Percentiles rank a stretch among this genome's conserved stretches.
phyloP scores from a whole-genome alignment of 2,888 invertebrate species.

The Aromia moschata region DNA sequence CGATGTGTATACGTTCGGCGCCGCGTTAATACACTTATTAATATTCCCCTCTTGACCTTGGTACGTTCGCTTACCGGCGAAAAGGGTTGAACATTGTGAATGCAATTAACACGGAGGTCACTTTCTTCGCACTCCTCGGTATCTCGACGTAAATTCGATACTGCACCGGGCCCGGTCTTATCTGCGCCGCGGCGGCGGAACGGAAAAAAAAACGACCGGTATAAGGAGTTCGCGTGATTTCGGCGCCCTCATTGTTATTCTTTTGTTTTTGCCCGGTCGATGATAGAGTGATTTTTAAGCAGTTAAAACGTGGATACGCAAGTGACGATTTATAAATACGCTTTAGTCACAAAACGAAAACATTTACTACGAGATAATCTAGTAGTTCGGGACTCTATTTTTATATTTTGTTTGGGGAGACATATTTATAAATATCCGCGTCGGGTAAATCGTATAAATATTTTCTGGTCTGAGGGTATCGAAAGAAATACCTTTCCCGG shows the following conservation, averaged over 20 bases:
- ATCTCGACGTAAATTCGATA: conserved; percentile 52
- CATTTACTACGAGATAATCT: conserved; percentile 25
- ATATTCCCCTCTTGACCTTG: no score
- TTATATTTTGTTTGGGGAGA: conserved; percentile 42
- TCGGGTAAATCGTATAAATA: conserved; percentile 34
- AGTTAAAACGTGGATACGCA: conserved; percentile 20
- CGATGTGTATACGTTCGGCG: no score
- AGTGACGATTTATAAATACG: conserved; percentile 32
- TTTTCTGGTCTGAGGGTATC: conserved; percentile 31
- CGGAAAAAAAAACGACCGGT: conserved; percentile 49
- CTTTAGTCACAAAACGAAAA: conserved; percentile 19
- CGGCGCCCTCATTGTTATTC: conserved; percentile 49
- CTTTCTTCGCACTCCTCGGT: conserved; percentile 42
- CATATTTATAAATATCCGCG: conserved; percentile 43
- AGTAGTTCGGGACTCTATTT: conserved; percentile 36
- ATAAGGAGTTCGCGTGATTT: conserved; percentile 53
- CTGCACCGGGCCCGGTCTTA: conserved; percentile 46
- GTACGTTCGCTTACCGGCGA: no score
- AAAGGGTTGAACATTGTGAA: no score
- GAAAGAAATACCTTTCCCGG: conserved; percentile 15
- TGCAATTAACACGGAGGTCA: conserved; percentile 41
- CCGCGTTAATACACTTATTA: no score
- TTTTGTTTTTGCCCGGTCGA: conserved; percentile 44
- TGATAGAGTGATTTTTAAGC: conserved; percentile 41
- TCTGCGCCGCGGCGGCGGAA: no score